Base-by-base conservation (phyloP, 1,140 invertebrate species). In the Forficula auricularia region DNA sequence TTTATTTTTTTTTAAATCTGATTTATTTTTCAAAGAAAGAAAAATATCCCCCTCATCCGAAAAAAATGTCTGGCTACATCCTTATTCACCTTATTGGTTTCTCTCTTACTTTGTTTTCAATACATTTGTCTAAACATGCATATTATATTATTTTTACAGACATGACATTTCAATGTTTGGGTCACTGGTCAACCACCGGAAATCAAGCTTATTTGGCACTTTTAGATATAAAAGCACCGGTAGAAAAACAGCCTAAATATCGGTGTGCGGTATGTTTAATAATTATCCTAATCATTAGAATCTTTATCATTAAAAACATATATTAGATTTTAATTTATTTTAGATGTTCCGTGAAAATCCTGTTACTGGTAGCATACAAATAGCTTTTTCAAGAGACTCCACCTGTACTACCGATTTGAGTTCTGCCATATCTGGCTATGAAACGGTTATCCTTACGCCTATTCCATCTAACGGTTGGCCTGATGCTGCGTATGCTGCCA, bases 331-430 rank as follows among this genome's bases (percentile, higher is more conserved):
- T 10, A 27, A 6, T 10, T 27, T n/a, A 36, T 14, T 58, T 13
- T 48, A 78, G 75, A 50, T 78, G 19, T 79, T 71, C 49, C 61
- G 67, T 13, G 61, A 68, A 36, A 72, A 79, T 45, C 56, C 56
- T 7, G 54, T 50, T 20, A 72, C 63, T 38, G 72, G 73, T 3
- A 64, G 64, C 43, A 70, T 75, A 2, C 63, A 67, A 43, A 62
- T 80, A 51, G 67, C 75, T 0, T 64, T 80, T n/a, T 75, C 75
- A 48, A 71, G 68, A 18, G 77, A 80, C 52, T 79, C 75, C 0
- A 77, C 75, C 16, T 80, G 77, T 48, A 62, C 57, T 7, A 63
- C 64, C 33, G 63, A 73, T 48, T 59, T 78, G 12, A 51, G 63
- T 14, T 73, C 68, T 49, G 58, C 75, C 2, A 70, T 65, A 4